A percentile compares a stretch with the other conserved stretches of the same genome.
phyloP scores from a whole-genome alignment of 2,113 vertebrate species.

The Calypte anna region DNA sequence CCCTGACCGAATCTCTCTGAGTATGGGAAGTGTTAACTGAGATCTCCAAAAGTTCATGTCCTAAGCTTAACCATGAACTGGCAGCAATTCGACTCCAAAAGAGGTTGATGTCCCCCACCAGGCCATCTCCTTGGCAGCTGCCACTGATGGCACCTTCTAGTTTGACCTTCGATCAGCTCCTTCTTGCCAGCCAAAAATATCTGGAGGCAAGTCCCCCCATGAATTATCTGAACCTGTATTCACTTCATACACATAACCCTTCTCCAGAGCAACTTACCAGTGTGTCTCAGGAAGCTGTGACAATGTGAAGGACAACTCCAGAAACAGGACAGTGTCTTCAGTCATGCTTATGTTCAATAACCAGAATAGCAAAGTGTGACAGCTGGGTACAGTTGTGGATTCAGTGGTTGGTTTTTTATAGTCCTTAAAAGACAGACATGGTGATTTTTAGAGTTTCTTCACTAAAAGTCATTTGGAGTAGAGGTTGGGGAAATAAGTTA shows the following conservation, averaged over 20 bases:
- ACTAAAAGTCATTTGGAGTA: background rate
- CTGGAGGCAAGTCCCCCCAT: accelerated
- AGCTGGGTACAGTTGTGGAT: background rate
- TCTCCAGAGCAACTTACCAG: background rate
- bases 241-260: background rate
- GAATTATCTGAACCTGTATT: background rate
- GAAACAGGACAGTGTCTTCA: background rate
- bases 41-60: background rate
- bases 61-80: background rate
- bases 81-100: background rate
- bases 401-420: background rate
- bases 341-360: background rate
- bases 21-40: background rate
- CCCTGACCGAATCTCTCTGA: background rate
- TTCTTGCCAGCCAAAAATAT: background rate
- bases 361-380: background rate
- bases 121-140: background rate
- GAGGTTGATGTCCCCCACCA: background rate
- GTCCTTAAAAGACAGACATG: background rate
- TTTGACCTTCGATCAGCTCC: background rate
- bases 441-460: background rate
- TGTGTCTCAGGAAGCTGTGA: background rate
- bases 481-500: background rate
- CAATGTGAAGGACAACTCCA: background rate
- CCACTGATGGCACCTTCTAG: background rate